Evolutionary conservation across 2,113 vertebrate genomes (phyloP).

Genomic region (Misgurnus mizolepis): DNA sequence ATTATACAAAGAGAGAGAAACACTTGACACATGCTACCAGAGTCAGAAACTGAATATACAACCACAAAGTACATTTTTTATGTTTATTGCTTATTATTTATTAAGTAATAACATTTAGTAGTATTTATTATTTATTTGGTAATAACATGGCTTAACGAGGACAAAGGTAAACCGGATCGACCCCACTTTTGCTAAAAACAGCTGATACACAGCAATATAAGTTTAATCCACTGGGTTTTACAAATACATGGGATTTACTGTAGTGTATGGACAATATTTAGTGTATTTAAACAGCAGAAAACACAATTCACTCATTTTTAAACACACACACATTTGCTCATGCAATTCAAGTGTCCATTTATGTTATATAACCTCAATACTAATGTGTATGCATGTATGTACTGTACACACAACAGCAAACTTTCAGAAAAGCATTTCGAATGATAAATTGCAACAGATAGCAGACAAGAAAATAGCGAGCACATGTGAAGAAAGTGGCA

Average conservation of each 20-base stretch:
- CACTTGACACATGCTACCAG: background rate
- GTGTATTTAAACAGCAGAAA: slow-evolving; percentile 52
- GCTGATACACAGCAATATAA: background rate
- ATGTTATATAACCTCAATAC: slow-evolving; percentile 66
- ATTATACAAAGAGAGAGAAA: too few species aligned
- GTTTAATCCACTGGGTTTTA: slow-evolving; percentile 28
- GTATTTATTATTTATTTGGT: background rate
- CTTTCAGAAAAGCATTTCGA: slow-evolving; percentile 72
- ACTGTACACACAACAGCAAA: slow-evolving; percentile 74
- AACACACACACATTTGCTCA: slow-evolving; percentile 53
- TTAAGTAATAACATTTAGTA: background rate
- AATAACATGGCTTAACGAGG: background rate
- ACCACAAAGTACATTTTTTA: background rate
- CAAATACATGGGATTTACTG: slow-evolving; percentile 67
- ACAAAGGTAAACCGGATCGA: background rate
- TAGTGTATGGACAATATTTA: slow-evolving; percentile 59
- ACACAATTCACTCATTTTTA: slow-evolving; percentile 59
- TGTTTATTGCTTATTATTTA: slow-evolving; percentile 25
- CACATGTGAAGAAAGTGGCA: slow-evolving; percentile 62
- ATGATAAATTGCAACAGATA: slow-evolving; percentile 63
- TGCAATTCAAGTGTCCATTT: slow-evolving; percentile 81
- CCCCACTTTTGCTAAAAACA: background rate
- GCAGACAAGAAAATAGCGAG: slow-evolving; percentile 46
- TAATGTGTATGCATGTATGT: slow-evolving; percentile 67
- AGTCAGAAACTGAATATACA: background rate